Evolutionary conservation across 35 echinoderm and acorn worm species (phyloP).

Genomic region (Diadema setosum): DNA sequence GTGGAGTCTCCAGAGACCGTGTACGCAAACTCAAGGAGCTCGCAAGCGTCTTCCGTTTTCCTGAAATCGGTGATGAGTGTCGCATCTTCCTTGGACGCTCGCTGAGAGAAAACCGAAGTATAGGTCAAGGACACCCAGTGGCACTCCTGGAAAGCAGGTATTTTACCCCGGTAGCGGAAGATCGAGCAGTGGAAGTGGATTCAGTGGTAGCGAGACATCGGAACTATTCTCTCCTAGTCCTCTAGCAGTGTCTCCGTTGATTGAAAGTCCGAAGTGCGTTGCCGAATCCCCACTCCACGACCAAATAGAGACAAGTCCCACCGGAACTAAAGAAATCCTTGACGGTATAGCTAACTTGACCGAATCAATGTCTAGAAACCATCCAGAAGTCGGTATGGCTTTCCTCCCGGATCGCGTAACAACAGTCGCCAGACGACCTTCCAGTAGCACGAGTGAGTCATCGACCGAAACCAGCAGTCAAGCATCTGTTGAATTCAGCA

Average conservation of each 20-base stretch:
- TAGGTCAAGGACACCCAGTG: neutral
- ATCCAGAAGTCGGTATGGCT: neutral
- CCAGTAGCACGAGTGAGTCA: slow-evolving; percentile 18
- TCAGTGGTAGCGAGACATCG: neutral
- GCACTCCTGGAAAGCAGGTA: neutral
- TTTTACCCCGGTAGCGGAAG: slow-evolving; percentile 3
- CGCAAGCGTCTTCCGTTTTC: slow-evolving; percentile 47
- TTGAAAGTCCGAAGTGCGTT: neutral
- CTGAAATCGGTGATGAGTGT: slow-evolving; percentile 33
- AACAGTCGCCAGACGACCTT: neutral
- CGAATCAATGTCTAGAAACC: neutral
- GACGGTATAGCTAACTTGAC: neutral
- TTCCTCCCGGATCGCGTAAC: neutral
- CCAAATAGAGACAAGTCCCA: neutral
- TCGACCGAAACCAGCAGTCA: neutral
- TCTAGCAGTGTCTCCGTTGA: neutral
- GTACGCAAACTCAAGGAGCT: slow-evolving; percentile 57
- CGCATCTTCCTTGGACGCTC: slow-evolving; percentile 6
- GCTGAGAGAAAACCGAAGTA: slow-evolving; percentile 37
- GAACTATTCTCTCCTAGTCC: neutral
- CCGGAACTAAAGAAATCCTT: neutral
- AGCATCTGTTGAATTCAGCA: slow-evolving; percentile 15
- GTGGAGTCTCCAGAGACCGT: slow-evolving; percentile 44
- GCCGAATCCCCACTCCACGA: neutral
- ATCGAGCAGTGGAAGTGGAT: slow-evolving; percentile 6